phyloP scores from a whole-genome alignment of 1,140 invertebrate genomes.

The Sminthurides bifidus region DNA sequence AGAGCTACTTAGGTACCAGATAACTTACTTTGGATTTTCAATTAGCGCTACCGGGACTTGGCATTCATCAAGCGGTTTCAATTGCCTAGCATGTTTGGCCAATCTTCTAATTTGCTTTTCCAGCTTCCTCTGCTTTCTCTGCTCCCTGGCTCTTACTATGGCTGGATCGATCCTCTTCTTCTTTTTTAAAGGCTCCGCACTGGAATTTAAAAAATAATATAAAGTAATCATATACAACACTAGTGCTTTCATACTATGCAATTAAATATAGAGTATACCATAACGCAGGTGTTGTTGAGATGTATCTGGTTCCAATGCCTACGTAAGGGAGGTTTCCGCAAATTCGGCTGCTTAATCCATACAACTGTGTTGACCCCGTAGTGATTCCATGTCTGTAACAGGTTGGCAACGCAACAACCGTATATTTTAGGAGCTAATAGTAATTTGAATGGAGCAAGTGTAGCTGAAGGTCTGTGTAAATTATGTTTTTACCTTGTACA shows the following conservation, averaged over 20 bases:
- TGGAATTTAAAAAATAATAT: conserved; percentile 32
- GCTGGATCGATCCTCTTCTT: conserved; percentile 73
- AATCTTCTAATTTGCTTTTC: conserved; percentile 69
- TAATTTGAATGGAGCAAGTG: no score
- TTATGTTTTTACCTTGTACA: no score
- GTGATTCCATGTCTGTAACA: no score
- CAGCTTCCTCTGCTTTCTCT: conserved; percentile 61
- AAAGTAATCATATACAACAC: not conserved
- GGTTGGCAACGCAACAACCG: no score
- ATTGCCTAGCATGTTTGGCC: conserved; percentile 57
- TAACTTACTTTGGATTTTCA: conserved; percentile 51
- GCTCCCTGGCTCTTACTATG: conserved; percentile 61
- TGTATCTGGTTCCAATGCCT: not conserved
- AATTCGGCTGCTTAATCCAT: no score
- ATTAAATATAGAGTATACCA: not conserved
- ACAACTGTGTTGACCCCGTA: no score
- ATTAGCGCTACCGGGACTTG: conserved; percentile 55
- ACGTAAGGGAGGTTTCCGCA: no score
- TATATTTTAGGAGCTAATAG: no score
- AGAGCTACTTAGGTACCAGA: not conserved
- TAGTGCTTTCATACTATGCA: not conserved
- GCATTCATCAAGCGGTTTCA: conserved; percentile 70
- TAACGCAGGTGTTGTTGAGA: conserved; percentile 6
- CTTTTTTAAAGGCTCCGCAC: conserved; percentile 74
- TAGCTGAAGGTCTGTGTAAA: no score